Base-by-base conservation (phyloP, 2,888 invertebrate species). In the Trichogramma dendrolimi region DNA sequence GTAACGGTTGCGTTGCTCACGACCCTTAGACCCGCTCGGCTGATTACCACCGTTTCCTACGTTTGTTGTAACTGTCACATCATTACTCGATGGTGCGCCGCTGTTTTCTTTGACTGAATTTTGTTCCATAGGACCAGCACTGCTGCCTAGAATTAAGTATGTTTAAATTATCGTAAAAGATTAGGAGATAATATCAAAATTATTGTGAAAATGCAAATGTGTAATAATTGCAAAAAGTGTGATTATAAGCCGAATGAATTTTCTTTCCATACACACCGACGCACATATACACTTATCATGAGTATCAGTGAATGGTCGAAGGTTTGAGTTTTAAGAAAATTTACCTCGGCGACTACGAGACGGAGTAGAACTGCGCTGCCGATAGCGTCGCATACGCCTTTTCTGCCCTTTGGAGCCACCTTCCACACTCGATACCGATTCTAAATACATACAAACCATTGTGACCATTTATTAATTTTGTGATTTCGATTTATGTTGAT, bases 391-490 rank as follows among this genome's bases (percentile, higher is more conserved):
- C 67, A 68, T 58, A 66, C 76, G 75, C 68, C 78, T 77, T 70
- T 75, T 74, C 68, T 75, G 76, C 66, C 77, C 77, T 69, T 77
- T 76, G 68, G 81, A 76, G 70, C 83, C 83, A 79, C 79, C 81
- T 80, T 84, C 86, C 80, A 84, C 82, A 75, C 86, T 84, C 75
- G 84, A 84, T 73, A 84, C 81, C 71, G 84, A 84, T 67, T 84
- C 84, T 84, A 82, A 76, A 75, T 74, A 75, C 64, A 77, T 71
- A 75, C 71, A 73, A 76, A 77, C 75, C 70, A 73, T 76, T 77
- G 79, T 79, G 79, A 80, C 80, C 78, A 78, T 77, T 77, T 71
- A 63, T 67, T 68, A 65, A 48, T 57, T 46, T 27, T 55, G 38
- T 43, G 47, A 43, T 47, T 51, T 27, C 27, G 27, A 27, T 2